phyloP scores from a whole-genome alignment of 2,888 invertebrate genomes.

The Pheosia tremula region DNA sequence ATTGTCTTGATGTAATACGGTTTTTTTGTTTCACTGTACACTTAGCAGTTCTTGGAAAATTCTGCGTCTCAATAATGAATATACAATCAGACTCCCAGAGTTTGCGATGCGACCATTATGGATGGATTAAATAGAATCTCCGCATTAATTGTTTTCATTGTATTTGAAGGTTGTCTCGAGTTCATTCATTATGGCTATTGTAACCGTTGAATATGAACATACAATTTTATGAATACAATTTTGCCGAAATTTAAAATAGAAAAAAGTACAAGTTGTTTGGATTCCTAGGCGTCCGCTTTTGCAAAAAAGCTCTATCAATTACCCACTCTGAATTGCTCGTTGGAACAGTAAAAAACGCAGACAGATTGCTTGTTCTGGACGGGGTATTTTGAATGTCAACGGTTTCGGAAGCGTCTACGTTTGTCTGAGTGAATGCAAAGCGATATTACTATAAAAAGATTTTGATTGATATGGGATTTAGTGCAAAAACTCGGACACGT shows the following conservation, averaged over 20 bases:
- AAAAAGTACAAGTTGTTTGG: constrained; percentile 3
- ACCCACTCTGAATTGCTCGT: not conserved
- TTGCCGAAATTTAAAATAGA: constrained; percentile 4
- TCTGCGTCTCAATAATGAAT: constrained; percentile 23
- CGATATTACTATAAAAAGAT: constrained; percentile 30
- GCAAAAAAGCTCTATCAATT: constrained; percentile 5
- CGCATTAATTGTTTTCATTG: constrained; percentile 15
- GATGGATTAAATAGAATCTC: constrained; percentile 12
- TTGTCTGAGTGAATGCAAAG: constrained; percentile 16
- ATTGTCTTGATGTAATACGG: constrained; percentile 33
- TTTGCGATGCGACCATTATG: constrained; percentile 26
- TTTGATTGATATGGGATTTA: constrained; percentile 37
- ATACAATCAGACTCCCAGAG: constrained; percentile 15
- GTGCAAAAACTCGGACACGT: constrained; percentile 44
- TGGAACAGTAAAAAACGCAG: constrained; percentile 15
- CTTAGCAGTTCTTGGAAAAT: constrained; percentile 29
- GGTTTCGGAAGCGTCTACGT: constrained; percentile 13
- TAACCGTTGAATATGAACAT: constrained; percentile 5
- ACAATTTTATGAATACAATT: constrained; percentile 3
- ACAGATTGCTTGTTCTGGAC: constrained; percentile 6
- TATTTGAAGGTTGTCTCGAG: constrained; percentile 17
- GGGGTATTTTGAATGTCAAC: constrained; percentile 23
- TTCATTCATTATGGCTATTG: constrained; percentile 15
- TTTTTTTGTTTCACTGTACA: constrained; percentile 17
- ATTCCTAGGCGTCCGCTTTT: constrained; percentile 11